Evolutionary conservation across 2,113 vertebrate species (phyloP), one percentile per base, ranked within the genome.

Genomic region (Scomber colias): DNA sequence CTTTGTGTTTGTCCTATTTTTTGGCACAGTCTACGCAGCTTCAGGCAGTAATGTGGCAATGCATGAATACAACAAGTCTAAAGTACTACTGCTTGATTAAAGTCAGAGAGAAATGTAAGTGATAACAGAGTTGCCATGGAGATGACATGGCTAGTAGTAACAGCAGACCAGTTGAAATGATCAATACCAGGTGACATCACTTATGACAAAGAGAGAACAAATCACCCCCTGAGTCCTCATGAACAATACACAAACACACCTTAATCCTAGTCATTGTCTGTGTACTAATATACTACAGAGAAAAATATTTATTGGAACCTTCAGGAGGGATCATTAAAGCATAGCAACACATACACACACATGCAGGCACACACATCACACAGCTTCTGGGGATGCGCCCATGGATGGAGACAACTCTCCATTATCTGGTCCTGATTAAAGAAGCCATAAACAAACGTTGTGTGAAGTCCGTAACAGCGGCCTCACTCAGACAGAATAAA

Each of bases 371-470:
- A 57, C 56, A 79, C 31, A 62, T 21, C 48, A 2, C 24, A 14
- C 56, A 53, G 71, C 87, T 88, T 78, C 71, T 77, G 67, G 83
- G 78, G 89, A 92, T 89, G 90, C 57, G 21, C 69, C 75, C 54
- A 57, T 7, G 53, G 80, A 84, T 75, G 72, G 77, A 88, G 84
- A 83, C 83, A 78, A 4, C 76, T 40, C 85, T 87, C 61, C 61
- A 63, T 87, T 90, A 86, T 92, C 90, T 93, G 93, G 81, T 85
- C 77, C 87, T 93, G 79, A 90, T 91, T 93, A 92, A 91, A 90
- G 81, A 74, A 77, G 81, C 79, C 86, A 77, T 92, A 94, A 92
- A 92, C 90, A 91, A 90, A 81, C 86, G 72, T 93, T 84, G 84
- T 92, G 92, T 91, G 88, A 89, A 90, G 89, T 92, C 88, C 82